Evolutionary conservation across 2,797 vertebrate genomes (phyloP).

Genomic region (Helicolenus hilgendorfi): DNA sequence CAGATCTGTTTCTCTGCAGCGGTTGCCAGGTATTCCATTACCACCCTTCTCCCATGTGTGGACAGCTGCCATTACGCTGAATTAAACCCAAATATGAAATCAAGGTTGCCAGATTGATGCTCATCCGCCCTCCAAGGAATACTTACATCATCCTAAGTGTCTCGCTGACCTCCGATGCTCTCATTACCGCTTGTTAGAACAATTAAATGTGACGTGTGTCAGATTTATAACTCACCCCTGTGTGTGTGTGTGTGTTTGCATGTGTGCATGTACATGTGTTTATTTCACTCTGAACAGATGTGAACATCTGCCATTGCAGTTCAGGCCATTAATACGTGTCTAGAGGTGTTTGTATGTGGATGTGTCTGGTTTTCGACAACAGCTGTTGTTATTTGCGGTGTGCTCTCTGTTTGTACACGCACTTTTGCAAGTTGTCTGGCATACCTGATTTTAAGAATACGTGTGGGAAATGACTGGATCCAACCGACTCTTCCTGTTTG

Average conservation of each 20-base stretch:
- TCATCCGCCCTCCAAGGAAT: conserved; percentile 71
- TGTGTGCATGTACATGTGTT: conserved; percentile 38
- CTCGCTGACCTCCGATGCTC: conserved; percentile 72
- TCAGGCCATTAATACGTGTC: conserved; percentile 81
- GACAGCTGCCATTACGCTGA: conserved; percentile 61
- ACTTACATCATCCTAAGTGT: conserved; percentile 78
- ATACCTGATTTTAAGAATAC: conserved; percentile 33
- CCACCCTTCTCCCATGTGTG: conserved; percentile 61
- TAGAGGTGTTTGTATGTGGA: conserved; percentile 75
- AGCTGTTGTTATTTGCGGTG: conserved; percentile 70
- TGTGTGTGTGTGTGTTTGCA: conserved; percentile 40
- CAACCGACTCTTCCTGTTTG: not conserved
- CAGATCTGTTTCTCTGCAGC: not conserved
- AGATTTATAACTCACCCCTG: conserved; percentile 68
- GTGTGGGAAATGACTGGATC: not conserved
- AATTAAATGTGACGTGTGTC: conserved; percentile 80
- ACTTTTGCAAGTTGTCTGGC: conserved; percentile 11
- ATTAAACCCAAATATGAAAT: conserved; percentile 78
- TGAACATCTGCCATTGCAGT: conserved; percentile 77
- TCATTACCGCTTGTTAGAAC: conserved; percentile 84
- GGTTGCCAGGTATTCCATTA: conserved; percentile 61
- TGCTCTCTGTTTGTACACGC: conserved; percentile 7
- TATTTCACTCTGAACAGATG: conserved; percentile 76
- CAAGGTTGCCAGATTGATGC: conserved; percentile 76
- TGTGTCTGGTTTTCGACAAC: conserved; percentile 57